These are phyloP conservation scores for Allobates femoralis DNA, from an alignment of 2,797 vertebrate species.

Conservation along the genomic window DNA sequence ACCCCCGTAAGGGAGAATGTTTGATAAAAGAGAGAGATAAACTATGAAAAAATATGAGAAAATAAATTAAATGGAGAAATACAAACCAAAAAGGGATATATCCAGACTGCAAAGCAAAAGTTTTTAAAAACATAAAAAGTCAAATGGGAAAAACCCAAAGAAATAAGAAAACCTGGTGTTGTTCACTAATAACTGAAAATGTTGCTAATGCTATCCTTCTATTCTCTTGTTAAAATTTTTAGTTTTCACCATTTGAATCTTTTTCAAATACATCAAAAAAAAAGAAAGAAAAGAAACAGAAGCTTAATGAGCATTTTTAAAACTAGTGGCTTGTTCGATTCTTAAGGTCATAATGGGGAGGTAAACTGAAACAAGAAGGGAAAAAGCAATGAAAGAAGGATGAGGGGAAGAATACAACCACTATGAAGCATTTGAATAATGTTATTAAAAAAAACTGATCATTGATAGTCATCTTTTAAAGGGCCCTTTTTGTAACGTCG, in stretches of 20 bases:
- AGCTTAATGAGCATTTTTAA: neutral
- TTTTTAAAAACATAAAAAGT: neutral
- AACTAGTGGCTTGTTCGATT: conserved; percentile 7
- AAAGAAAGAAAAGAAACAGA: neutral
- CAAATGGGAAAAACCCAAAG: neutral
- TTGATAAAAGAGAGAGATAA: conserved; percentile 32
- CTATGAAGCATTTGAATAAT: neutral
- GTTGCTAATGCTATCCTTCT: neutral
- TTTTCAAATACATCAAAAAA: neutral
- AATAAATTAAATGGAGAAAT: conserved; percentile 35
- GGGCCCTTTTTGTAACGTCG: conserved; percentile 21
- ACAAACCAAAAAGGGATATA: neutral
- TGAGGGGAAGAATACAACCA: conserved; percentile 8
- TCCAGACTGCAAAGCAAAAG: neutral
- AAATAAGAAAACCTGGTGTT: neutral
- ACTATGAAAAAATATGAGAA: conserved; percentile 31
- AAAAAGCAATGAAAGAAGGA: neutral
- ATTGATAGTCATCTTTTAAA: neutral
- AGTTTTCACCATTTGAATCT: neutral
- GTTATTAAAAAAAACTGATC: neutral
- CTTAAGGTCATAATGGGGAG: neutral
- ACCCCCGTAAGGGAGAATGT: neutral
- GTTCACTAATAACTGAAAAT: neutral
- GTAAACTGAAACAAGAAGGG: neutral
- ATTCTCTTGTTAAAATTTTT: neutral